Evolutionary conservation across 1,140 invertebrate species (phyloP).

Genomic region (Pseudomyrmex cubaensis): DNA sequence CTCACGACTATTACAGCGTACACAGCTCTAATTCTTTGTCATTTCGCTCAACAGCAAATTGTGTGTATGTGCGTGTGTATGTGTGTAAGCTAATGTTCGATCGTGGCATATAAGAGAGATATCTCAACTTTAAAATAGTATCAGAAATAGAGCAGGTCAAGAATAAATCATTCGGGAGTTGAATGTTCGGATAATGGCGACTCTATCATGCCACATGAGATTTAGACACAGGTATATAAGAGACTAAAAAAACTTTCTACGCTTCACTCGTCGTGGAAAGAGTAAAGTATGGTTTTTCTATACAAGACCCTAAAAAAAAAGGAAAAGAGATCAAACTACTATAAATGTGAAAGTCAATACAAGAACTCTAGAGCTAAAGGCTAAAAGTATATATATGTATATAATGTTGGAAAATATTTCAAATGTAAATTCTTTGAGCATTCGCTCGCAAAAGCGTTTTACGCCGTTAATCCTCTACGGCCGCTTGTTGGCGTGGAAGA

Average conservation of each 20-base stretch:
- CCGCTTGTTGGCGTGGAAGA: neutral
- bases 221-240: constrained; percentile 36
- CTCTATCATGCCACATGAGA: constrained; percentile 50
- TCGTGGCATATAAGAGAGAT: no score
- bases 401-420: constrained; percentile 43
- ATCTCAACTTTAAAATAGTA: neutral
- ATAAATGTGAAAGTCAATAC: constrained; percentile 59
- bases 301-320: constrained; percentile 48
- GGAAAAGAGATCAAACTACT: constrained; percentile 59
- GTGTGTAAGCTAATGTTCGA: neutral
- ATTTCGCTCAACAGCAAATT: no score
- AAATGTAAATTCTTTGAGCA: constrained; percentile 30
- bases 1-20: no score
- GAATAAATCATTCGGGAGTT: constrained; percentile 31
- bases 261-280: constrained; percentile 61
- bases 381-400: neutral
- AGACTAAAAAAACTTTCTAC: constrained; percentile 63
- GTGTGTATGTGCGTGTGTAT: no score
- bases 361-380: constrained; percentile 42
- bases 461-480: constrained; percentile 33
- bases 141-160: constrained; percentile 18
- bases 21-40: no score
- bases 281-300: constrained; percentile 58
- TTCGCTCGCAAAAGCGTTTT: constrained; percentile 33
- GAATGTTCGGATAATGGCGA: constrained; percentile 26